A percentile compares a stretch with the other conserved stretches of the same genome.
phyloP scores from a whole-genome alignment of 1,140 invertebrate species.

The Aphidius ervi region DNA sequence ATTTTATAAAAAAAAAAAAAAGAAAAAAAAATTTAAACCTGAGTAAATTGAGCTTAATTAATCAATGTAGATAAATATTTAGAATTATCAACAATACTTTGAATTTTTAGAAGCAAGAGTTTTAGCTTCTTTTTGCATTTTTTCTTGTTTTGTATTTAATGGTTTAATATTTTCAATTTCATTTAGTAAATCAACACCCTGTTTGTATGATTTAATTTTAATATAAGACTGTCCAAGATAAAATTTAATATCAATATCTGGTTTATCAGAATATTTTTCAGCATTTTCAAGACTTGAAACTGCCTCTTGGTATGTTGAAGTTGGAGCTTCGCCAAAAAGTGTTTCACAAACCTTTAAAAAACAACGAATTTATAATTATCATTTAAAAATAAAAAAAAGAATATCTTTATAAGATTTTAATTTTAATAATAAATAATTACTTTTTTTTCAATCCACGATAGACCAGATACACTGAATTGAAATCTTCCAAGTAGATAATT shows the following conservation, averaged over 20 bases:
- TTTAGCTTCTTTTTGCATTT: slow-evolving; percentile 36
- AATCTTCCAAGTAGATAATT: slow-evolving; percentile 69
- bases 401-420: background rate
- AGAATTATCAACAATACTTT: slow-evolving; percentile 30
- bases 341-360: slow-evolving; percentile 56
- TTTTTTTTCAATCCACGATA: slow-evolving; percentile 70
- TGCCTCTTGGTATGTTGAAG: slow-evolving; percentile 64
- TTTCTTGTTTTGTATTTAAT: slow-evolving; percentile 49
- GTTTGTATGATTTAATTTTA: slow-evolving; percentile 51
- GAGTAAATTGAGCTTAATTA: background rate
- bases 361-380: slow-evolving; percentile 11
- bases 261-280: slow-evolving; percentile 57
- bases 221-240: slow-evolving; percentile 69
- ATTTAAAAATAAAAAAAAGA: no score
- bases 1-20: no score
- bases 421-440: slow-evolving; percentile 37
- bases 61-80: slow-evolving; percentile 2
- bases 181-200: slow-evolving; percentile 59
- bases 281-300: slow-evolving; percentile 62
- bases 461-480: slow-evolving; percentile 63
- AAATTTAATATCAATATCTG: slow-evolving; percentile 69
- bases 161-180: slow-evolving; percentile 47
- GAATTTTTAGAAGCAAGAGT: slow-evolving; percentile 38
- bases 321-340: slow-evolving; percentile 65
- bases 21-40: no score